These are phyloP conservation scores for Lordiphosa fenestrarum DNA, from an alignment of 2,888 invertebrate species.

Conservation along the genomic window DNA sequence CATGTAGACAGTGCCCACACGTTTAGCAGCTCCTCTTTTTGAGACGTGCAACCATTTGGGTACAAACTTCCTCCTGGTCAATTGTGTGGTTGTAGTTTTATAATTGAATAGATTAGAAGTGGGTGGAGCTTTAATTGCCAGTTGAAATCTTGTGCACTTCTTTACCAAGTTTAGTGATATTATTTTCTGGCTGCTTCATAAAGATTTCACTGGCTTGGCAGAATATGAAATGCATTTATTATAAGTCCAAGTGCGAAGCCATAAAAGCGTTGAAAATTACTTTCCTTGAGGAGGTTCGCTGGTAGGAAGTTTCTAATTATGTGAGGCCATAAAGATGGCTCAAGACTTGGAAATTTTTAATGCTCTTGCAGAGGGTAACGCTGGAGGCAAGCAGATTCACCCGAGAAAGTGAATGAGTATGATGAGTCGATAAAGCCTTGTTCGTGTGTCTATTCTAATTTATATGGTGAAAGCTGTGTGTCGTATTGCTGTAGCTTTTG, in stretches of 20 bases:
- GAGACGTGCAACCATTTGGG: constrained; percentile 49
- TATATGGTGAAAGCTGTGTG: too few species aligned
- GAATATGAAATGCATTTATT: constrained; percentile 45
- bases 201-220: constrained; percentile 15
- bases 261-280: constrained; percentile 51
- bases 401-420: too few species aligned
- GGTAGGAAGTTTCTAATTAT: constrained; percentile 1
- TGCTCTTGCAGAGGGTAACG: too few species aligned
- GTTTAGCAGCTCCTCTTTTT: constrained; percentile 18
- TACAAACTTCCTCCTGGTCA: constrained; percentile 27
- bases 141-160: constrained; percentile 4
- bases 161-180: constrained; percentile 31
- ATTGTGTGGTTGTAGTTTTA: constrained; percentile 18
- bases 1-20: constrained; percentile 32
- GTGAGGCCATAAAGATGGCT: constrained; percentile 1
- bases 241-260: constrained; percentile 49
- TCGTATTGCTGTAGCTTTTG: too few species aligned
- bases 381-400: not conserved
- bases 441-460: too few species aligned
- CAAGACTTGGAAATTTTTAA: not conserved
- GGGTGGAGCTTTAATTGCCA: constrained; percentile 16
- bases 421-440: too few species aligned
- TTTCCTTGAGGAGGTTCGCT: constrained; percentile 13
- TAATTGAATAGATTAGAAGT: constrained; percentile 52
- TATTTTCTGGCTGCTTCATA: constrained; percentile 9